Percentiles rank a stretch among this genome's conserved stretches.
phyloP scores from a whole-genome alignment of 1,140 invertebrate genomes.

The Drosophila rhopaloa region DNA sequence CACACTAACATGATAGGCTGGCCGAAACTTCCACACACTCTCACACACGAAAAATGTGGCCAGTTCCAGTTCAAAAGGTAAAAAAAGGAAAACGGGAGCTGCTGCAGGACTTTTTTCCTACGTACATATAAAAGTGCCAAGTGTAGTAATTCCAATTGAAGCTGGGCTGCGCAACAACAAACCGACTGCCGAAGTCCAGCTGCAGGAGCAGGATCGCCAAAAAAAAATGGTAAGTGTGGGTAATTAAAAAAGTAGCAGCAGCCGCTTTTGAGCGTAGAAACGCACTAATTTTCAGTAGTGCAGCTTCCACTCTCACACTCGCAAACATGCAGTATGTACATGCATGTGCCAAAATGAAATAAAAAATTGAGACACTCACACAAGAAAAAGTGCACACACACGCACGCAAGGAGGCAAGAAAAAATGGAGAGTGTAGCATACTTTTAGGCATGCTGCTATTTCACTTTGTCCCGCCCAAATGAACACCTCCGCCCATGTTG shows the following conservation, averaged over 20 bases:
- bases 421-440: constrained; percentile 61
- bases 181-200: constrained; percentile 51
- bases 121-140: constrained; percentile 76
- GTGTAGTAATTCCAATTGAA: constrained; percentile 83
- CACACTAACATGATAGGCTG: constrained; percentile 82
- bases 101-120: constrained; percentile 29
- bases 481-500: constrained; percentile 61
- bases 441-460: constrained; percentile 82
- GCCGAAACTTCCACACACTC: constrained; percentile 40
- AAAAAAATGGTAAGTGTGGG: constrained; percentile 73
- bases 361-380: constrained; percentile 61
- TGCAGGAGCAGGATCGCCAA: constrained; percentile 23
- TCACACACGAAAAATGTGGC: constrained; percentile 29
- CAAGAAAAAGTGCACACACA: constrained; percentile 24
- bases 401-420: constrained; percentile 45
- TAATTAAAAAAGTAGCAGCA: constrained; percentile 81
- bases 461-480: constrained; percentile 79
- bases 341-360: constrained; percentile 43
- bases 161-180: constrained; percentile 49
- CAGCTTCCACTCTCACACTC: constrained; percentile 29
- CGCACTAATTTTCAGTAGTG: constrained; percentile 80
- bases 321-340: constrained; percentile 2
- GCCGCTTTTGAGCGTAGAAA: constrained; percentile 79
- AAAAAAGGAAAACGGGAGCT: constrained; percentile 36
- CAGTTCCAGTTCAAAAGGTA: constrained; percentile 44